Evolutionary conservation across 2,113 vertebrate genomes (phyloP).

Genomic region (Oreotragus oreotragus): DNA sequence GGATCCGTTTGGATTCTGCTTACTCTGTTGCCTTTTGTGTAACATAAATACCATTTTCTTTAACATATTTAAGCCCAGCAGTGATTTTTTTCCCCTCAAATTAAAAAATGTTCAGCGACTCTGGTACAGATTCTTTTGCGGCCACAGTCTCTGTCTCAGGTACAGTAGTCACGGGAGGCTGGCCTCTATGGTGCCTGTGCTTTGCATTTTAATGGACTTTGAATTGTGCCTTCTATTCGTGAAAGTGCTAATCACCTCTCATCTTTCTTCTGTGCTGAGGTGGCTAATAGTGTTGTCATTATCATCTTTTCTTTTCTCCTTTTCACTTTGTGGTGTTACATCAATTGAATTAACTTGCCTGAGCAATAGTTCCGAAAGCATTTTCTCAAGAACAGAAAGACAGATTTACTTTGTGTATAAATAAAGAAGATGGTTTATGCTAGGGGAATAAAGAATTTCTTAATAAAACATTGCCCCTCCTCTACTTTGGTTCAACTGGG

Average conservation of each 20-base stretch:
- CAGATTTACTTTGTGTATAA: conserved; percentile 74
- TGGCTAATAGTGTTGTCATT: background rate
- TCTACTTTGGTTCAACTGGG: conserved; percentile 71
- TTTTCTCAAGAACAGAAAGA: conserved; percentile 71
- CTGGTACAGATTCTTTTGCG: background rate
- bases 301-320: background rate
- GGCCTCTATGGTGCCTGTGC: background rate
- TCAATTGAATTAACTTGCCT: conserved; percentile 40
- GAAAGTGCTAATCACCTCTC: background rate
- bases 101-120: background rate
- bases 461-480: conserved; percentile 80
- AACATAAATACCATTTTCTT: background rate
- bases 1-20: background rate
- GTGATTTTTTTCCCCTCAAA: background rate
- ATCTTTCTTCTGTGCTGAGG: background rate
- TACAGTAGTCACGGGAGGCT: background rate
- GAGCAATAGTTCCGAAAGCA: conserved; percentile 28
- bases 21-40: background rate
- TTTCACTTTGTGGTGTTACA: conserved; percentile 24
- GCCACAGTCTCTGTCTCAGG: background rate
- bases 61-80: background rate
- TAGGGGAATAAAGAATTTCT: conserved; percentile 63
- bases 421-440: conserved; percentile 68
- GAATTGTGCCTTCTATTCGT: background rate
- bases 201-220: background rate